Base-by-base conservation (phyloP, 2,797 vertebrate species). In the Pterois miles region DNA sequence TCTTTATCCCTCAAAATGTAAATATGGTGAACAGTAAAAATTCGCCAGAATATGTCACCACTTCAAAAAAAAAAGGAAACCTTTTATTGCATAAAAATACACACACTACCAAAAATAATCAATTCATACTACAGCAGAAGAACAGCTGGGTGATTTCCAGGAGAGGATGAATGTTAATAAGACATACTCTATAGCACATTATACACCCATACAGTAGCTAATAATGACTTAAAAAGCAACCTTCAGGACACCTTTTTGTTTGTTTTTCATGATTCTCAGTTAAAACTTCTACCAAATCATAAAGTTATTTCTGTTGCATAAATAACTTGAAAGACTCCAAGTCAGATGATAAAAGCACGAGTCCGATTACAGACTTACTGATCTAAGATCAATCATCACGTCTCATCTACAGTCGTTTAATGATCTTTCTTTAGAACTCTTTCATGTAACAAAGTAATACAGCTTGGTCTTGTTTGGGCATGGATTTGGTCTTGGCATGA, bases 51-150 rank as follows among this genome's bases (percentile, higher is more conserved):
- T 79, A 74, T 8, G 3, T 1, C 48, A 46, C 36, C 14, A 18
- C 50, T 78, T 70, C 29, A 69, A 88, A 86, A 88, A 86, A 88
- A 84, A 76, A 52, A 36, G 27, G 9, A 71, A 79, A 59, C 3
- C 54, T 64, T 92, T 93, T 93, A 93, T 92, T 93, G 74, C 73
- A 83, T 89, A 76, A 86, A 91, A 93, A 89, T 84, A 82, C 64
- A 86, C 59, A 84, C 12, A 74, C 80, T 74, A 79, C 78, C 73
- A 87, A 87, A 88, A 85, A 81, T 58, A 85, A 59, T 63, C 56
- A 79, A 20, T 78, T 87, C 31, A 79, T 65, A 82, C 63, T 87
- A 89, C 81, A 90, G 89, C 87, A 88, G 87, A 82, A 67, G 56
- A 76, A 79, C 54, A 82, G 56, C 54, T 46, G 22, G 29, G 71